Evolutionary conservation across 2,797 vertebrate genomes (phyloP).

Genomic region (Caiman crocodilus): DNA sequence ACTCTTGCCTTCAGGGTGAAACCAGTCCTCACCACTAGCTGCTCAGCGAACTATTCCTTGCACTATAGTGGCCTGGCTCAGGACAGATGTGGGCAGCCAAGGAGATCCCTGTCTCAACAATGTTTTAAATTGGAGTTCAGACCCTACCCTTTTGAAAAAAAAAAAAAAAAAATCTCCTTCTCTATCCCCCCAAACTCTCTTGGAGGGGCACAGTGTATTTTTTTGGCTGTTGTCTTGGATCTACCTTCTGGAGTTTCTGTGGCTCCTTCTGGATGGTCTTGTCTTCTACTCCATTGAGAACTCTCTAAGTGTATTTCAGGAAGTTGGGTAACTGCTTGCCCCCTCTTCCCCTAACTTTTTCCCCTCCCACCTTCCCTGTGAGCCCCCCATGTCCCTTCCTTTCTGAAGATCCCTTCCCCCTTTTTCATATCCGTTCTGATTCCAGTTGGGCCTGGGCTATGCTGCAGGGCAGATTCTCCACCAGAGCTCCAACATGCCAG

Average conservation of each 20-base stretch:
- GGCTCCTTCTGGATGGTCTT: background rate
- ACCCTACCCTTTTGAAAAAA: background rate
- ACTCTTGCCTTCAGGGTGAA: background rate
- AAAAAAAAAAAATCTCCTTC: background rate
- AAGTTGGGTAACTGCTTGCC: background rate
- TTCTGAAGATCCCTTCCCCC: slow-evolving; percentile 46
- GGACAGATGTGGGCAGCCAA: background rate
- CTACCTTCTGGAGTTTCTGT: background rate
- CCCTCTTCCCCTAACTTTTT: background rate
- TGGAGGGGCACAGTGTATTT: background rate
- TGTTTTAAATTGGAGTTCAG: background rate
- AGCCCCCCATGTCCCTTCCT: background rate
- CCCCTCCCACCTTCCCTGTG: background rate
- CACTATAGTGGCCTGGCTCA: background rate
- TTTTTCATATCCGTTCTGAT: slow-evolving; percentile 77
- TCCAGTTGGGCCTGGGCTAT: slow-evolving; percentile 84
- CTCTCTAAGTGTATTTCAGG: background rate
- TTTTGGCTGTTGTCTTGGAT: background rate
- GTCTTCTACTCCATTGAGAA: accelerated
- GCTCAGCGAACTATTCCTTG: no score
- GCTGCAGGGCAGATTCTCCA: slow-evolving; percentile 82
- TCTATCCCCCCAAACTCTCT: accelerated
- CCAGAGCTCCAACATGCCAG: slow-evolving; percentile 87
- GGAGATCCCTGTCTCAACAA: accelerated
- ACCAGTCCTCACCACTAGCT: background rate